Conservation (phyloP, 2,113 vertebrate species). For the Oreochromis niloticus region DNA sequence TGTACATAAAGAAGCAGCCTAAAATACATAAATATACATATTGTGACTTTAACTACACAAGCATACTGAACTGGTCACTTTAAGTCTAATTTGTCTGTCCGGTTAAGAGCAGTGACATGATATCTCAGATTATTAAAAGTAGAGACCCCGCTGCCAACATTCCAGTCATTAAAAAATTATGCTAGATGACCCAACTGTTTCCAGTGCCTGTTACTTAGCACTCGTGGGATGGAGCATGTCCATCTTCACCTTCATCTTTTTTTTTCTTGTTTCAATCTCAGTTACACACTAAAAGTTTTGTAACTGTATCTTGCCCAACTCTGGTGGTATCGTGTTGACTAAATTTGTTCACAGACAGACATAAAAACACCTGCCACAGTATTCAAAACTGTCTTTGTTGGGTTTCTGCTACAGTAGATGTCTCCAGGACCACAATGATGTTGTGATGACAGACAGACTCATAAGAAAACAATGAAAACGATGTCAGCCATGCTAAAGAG, state of each 20-base stretch:
- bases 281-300: not conserved
- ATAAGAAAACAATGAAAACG: not conserved
- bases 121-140: constrained; percentile 13
- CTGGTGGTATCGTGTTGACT: not conserved
- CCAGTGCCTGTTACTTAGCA: not conserved
- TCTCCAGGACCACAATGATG: not conserved
- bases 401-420: not conserved
- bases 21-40: not conserved
- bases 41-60: not conserved
- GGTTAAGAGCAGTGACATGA: not conserved
- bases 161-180: too few species aligned
- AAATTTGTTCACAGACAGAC: not conserved
- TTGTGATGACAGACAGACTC: not conserved
- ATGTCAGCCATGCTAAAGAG: not conserved
- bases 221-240: not conserved
- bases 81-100: not conserved
- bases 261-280: not conserved
- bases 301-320: not conserved
- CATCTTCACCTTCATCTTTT: not conserved
- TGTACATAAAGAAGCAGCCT: not conserved
- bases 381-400: not conserved
- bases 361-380: not conserved
- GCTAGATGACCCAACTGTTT: not conserved
- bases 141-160: too few species aligned
- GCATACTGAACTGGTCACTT: not conserved